Conservation (phyloP, 2,113 vertebrate species). For the Neodon shergylaensis region DNA sequence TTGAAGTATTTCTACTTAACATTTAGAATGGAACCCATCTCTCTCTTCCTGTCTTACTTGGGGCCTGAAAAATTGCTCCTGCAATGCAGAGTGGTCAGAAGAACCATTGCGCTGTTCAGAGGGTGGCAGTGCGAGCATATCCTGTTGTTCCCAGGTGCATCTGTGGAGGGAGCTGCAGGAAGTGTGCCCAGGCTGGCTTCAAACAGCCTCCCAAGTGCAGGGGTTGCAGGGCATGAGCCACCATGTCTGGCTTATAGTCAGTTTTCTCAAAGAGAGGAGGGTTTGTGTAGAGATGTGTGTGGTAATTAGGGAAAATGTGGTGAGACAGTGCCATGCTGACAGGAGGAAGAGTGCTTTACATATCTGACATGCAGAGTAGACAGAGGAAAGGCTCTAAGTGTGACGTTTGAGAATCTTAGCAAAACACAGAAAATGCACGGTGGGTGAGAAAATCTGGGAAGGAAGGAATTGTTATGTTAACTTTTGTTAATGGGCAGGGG, state of each 20-base stretch:
- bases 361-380: background rate
- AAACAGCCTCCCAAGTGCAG: background rate
- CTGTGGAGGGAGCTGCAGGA: background rate
- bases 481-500: background rate
- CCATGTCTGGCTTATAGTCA: background rate
- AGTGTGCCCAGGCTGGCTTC: background rate
- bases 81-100: background rate
- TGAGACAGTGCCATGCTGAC: background rate
- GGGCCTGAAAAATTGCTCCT: background rate
- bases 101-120: background rate
- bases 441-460: background rate
- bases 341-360: background rate
- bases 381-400: background rate
- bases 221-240: background rate
- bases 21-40: background rate
- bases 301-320: background rate
- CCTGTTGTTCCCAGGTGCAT: background rate
- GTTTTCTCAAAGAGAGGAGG: background rate
- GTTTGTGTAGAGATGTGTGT: background rate
- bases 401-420: background rate
- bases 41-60: background rate
- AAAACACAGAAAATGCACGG: background rate
- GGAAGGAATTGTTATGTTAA: background rate
- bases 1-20: constrained; percentile 32
- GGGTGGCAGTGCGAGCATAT: background rate